Conservation (phyloP, 1,140 invertebrate species). For the Aphelenchoides besseyi region DNA sequence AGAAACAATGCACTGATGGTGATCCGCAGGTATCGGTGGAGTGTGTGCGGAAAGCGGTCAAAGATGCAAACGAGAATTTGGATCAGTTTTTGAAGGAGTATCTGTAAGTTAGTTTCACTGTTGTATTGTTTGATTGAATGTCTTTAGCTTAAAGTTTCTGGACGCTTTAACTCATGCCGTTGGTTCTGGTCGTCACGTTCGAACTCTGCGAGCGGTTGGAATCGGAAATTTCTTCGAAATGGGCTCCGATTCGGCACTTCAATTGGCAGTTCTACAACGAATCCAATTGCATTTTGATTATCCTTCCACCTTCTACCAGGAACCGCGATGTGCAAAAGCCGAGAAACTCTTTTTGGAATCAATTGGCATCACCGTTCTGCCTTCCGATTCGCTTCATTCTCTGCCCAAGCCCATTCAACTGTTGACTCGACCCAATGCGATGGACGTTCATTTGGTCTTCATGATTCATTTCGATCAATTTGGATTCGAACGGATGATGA, state of each 20-base stretch:
- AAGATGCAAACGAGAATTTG: not conserved
- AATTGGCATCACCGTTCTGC: not conserved
- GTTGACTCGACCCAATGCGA: not conserved
- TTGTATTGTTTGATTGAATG: not conserved
- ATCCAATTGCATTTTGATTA: not conserved
- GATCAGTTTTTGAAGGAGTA: not conserved
- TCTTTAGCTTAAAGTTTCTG: not conserved
- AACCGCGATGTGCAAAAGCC: not conserved
- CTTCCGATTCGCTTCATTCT: not conserved
- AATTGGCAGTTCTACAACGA: not conserved
- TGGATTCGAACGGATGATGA: conserved; percentile 4
- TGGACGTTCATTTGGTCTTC: not conserved
- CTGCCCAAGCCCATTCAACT: not conserved
- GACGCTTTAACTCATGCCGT: not conserved
- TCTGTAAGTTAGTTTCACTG: not conserved
- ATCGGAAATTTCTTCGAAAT: conserved; percentile 5
- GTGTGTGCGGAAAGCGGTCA: not conserved
- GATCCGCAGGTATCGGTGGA: not conserved
- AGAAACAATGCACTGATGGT: not conserved
- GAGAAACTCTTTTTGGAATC: not conserved
- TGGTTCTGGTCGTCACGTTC: not conserved
- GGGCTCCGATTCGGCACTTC: not conserved
- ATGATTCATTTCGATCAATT: conserved; percentile 11
- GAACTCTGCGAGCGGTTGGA: not conserved
- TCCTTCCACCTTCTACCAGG: not conserved